Conservation (phyloP, 2,797 vertebrate genomes). For the Tenualosa ilisha region DNA sequence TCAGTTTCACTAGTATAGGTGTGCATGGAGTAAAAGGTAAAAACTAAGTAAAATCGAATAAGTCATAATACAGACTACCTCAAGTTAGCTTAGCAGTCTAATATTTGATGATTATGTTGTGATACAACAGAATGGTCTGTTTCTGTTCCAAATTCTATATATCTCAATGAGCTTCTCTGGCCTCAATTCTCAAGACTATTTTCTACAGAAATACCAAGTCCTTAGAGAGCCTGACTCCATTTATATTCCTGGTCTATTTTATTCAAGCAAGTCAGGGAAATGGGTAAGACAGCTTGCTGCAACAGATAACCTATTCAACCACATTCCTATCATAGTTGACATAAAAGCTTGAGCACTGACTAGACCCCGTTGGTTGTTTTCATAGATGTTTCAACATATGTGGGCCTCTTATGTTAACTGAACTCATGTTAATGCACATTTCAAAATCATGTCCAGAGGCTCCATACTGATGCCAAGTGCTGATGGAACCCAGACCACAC, state of each 20-base stretch:
- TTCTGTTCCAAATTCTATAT: background rate
- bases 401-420: background rate
- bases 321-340: constrained; percentile 74
- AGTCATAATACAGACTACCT: background rate
- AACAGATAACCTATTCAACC: constrained; percentile 62
- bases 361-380: constrained; percentile 33
- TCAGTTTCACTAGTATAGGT: background rate
- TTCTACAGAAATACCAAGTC: constrained; percentile 45
- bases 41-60: background rate
- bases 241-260: constrained; percentile 46
- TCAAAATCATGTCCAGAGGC: constrained; percentile 21
- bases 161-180: constrained; percentile 43
- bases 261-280: constrained; percentile 51
- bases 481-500: constrained; percentile 17
- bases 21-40: background rate
- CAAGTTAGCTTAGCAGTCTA: background rate
- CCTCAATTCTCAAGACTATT: constrained; percentile 52
- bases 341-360: constrained; percentile 52
- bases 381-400: background rate
- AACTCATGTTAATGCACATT: constrained; percentile 32
- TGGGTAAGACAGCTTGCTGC: constrained; percentile 59
- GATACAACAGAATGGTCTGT: background rate
- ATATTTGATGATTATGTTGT: background rate
- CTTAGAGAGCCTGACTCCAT: constrained; percentile 47
- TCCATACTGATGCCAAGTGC: constrained; percentile 9